Conservation (phyloP, 2,797 vertebrate species). For the Chelmon rostratus region DNA sequence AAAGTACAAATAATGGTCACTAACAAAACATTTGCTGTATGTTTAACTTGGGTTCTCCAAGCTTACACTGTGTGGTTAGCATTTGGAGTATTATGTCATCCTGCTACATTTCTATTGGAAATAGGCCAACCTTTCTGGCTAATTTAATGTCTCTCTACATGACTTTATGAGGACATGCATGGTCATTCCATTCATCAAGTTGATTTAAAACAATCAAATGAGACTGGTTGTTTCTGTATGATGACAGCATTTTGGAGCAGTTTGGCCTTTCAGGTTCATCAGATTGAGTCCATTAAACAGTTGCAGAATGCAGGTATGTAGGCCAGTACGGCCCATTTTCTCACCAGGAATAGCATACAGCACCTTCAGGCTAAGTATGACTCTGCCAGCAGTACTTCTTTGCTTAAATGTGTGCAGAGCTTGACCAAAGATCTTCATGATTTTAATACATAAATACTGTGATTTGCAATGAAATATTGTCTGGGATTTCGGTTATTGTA, state of each 20-base stretch:
- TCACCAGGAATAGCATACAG: slow-evolving; percentile 40
- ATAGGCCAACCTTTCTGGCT: slow-evolving; percentile 28
- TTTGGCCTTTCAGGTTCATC: slow-evolving; percentile 44
- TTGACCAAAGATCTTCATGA: slow-evolving; percentile 1
- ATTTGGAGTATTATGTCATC: slow-evolving; percentile 1
- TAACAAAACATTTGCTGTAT: background rate
- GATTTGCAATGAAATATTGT: background rate
- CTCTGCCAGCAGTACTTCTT: background rate
- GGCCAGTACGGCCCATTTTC: slow-evolving; percentile 50
- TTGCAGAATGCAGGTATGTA: slow-evolving; percentile 52
- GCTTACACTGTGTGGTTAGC: slow-evolving; percentile 1
- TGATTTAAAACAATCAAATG: slow-evolving; percentile 26
- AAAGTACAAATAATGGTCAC: slow-evolving; percentile 5
- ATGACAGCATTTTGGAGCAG: slow-evolving; percentile 33
- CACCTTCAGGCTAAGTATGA: slow-evolving; percentile 37
- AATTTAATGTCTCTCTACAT: slow-evolving; percentile 4
- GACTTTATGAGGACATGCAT: background rate
- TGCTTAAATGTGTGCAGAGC: background rate
- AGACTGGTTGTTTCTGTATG: slow-evolving; percentile 6
- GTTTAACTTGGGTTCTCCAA: slow-evolving; percentile 15
- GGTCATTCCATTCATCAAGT: slow-evolving; percentile 25
- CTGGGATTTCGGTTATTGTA: background rate
- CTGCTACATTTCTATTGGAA: slow-evolving; percentile 18
- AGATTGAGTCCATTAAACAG: slow-evolving; percentile 36
- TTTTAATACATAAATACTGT: background rate